Base-by-base conservation (phyloP, 2,888 invertebrate genomes). In the Tenthredo notha region DNA sequence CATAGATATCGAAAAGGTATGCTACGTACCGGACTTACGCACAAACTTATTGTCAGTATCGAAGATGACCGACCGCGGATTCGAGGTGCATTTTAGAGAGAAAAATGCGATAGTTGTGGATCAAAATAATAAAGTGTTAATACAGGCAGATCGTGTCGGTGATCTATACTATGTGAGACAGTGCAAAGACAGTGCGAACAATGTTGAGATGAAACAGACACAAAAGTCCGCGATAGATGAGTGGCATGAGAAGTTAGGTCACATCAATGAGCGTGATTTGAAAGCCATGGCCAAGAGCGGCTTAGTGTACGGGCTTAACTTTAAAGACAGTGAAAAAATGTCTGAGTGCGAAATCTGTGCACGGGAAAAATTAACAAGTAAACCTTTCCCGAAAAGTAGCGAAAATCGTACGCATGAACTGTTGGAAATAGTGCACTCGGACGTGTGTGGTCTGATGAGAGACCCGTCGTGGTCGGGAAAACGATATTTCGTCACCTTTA, bases 401-500 rank as follows among this genome's bases (percentile, higher is more conserved):
- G 67, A 29, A 33, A 33, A 33, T 4, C 33, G 67, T 15, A 70
- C 33, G 3, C 50, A 50, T 12, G 65, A 18, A 33, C 61, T 50
- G 3, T 18, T 87, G 25, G 85, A 88, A 9, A 43, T 88, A 1
- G 67, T 88, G 1, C 87, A 88, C 43, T 85, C 86, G 15, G 87
- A 85, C 84, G 85, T 88, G 6, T 85, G 85, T 37, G 87, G 88
- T 4, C 87, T 87, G 2, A 85, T 86, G 84, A 29, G 83, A 37
- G 21, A 33, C 10, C n/a, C 50, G 47, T 86, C 86, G 37, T 37
- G 37, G 37, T 9, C 18, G 43, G 21, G 85, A 80, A 58, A 43
- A 80, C 84, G 21, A 67, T 88, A 87, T 72, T 87, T 87, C 37
- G 84, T 87, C 1, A 86, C 86, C 9, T 87, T 87, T 29, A 85